A percentile compares a stretch with the other conserved stretches of the same genome.
Conservation (phyloP, 2,888 invertebrate genomes). For the Aleiodes leptofemur region DNA sequence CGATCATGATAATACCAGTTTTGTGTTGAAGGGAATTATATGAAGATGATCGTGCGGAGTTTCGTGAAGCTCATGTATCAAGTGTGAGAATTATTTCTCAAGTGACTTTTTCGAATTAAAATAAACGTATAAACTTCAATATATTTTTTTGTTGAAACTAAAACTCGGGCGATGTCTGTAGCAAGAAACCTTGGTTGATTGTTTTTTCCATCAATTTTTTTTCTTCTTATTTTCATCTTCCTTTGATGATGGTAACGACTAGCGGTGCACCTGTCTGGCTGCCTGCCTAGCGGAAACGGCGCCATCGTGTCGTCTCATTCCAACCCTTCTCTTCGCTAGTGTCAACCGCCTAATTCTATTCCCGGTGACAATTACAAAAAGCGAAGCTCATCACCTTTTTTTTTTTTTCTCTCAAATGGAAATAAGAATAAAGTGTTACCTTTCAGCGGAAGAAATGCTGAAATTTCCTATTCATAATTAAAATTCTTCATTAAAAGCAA, state of each 20-base stretch:
- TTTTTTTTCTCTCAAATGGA: background rate
- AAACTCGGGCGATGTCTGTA: background rate
- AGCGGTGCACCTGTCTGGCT: conserved; percentile 31
- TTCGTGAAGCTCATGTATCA: conserved; percentile 15
- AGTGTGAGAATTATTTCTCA: conserved; percentile 20
- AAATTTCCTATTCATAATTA: too few species aligned
- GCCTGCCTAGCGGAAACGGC: conserved; percentile 31
- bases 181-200: background rate
- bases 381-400: conserved; percentile 14
- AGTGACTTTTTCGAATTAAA: conserved; percentile 2
- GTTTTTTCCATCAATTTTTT: conserved; percentile 4
- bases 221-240: conserved; percentile 11
- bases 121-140: background rate
- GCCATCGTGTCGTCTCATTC: conserved; percentile 34
- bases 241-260: conserved; percentile 30
- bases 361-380: conserved; percentile 29
- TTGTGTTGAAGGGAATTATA: background rate
- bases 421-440: conserved; percentile 1
- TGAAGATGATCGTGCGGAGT: background rate
- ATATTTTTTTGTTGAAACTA: conserved; percentile 13
- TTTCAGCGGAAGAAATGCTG: background rate
- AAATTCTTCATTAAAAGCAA: too few species aligned
- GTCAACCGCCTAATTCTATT: conserved; percentile 35
- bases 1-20: background rate
- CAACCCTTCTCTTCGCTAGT: conserved; percentile 15